Evolutionary conservation across 2,797 vertebrate species (phyloP).

Genomic region (Pelochelys cantorii): DNA sequence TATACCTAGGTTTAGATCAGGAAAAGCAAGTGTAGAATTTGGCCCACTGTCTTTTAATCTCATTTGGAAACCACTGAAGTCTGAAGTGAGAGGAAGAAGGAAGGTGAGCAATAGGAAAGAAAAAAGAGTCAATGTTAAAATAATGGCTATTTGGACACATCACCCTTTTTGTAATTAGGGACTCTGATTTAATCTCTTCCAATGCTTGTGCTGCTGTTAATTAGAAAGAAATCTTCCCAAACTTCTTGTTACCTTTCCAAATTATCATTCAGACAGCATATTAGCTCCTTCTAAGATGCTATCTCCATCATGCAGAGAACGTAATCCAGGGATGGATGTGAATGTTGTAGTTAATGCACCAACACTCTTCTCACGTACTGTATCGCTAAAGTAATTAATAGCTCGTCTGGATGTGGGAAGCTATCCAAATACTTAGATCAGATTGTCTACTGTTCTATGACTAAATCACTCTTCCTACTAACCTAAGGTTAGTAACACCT

Average conservation of each 20-base stretch:
- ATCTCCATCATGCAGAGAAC: background rate
- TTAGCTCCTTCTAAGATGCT: background rate
- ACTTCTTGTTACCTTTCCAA: background rate
- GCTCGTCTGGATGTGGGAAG: background rate
- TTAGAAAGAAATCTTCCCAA: background rate
- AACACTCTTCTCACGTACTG: background rate
- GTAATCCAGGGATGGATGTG: background rate
- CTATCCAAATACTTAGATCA: background rate
- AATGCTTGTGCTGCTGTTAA: background rate
- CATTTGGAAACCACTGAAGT: background rate
- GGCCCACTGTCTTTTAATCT: background rate
- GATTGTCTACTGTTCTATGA: background rate
- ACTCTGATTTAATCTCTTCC: background rate
- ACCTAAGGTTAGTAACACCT: background rate
- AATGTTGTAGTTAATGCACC: background rate
- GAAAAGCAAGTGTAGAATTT: background rate
- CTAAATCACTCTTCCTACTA: background rate
- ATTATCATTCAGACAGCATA: background rate
- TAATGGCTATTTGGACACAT: background rate
- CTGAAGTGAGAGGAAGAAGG: background rate
- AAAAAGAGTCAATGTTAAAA: background rate
- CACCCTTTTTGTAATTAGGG: fast-evolving
- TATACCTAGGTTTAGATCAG: background rate
- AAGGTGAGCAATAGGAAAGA: background rate
- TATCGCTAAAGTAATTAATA: background rate